Conservation (phyloP, 2,888 invertebrate genomes). For the Congeria kusceri region DNA sequence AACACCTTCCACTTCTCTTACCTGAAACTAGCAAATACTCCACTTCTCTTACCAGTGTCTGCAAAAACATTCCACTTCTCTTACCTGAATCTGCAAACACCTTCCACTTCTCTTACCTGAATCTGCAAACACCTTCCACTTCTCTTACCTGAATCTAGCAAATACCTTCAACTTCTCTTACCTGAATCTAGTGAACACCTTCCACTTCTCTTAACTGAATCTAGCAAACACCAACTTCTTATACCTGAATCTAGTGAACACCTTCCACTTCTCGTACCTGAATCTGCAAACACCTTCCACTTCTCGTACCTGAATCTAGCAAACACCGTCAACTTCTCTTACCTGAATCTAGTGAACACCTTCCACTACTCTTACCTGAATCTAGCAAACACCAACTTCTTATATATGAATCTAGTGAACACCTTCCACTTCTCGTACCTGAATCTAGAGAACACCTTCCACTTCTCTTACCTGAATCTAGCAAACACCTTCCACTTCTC, state of each 20-base stretch:
- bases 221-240: slow-evolving; percentile 88
- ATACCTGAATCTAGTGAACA: neutral
- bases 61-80: neutral
- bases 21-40: slow-evolving; percentile 96
- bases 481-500: slow-evolving; percentile 99
- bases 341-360: slow-evolving; percentile 90
- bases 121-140: slow-evolving; percentile 97
- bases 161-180: slow-evolving; percentile 89
- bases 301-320: slow-evolving; percentile 86
- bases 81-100: neutral
- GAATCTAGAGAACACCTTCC: neutral
- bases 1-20: slow-evolving; percentile 99
- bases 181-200: neutral
- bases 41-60: neutral
- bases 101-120: neutral
- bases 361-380: slow-evolving; percentile 99
- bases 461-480: slow-evolving; percentile 76
- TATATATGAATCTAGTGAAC: neutral
- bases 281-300: neutral
- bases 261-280: neutral
- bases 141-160: slow-evolving; percentile 97
- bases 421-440: neutral
- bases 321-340: slow-evolving; percentile 88
- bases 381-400: slow-evolving; percentile 90
- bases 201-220: neutral